Conservation (phyloP, 2,888 invertebrate species). For the Brachyptera risi region DNA sequence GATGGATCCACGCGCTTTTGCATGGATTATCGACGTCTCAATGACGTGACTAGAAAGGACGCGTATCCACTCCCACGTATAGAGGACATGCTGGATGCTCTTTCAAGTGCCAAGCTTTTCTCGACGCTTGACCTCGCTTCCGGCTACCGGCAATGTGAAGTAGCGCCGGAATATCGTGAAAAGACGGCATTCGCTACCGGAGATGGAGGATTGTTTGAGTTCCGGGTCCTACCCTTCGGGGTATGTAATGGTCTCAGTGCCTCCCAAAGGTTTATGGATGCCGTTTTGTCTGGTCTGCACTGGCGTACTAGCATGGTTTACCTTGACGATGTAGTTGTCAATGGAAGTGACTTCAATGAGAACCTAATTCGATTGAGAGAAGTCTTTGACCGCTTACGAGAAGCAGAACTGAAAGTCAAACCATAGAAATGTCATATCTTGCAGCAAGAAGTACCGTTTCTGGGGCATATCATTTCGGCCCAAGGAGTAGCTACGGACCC, state of each 20-base stretch:
- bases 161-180: too few relatives aligned
- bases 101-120: constrained; percentile 38
- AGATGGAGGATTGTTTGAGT: constrained; percentile 37
- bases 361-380: constrained; percentile 19
- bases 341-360: constrained; percentile 21
- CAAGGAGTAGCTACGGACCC: too few relatives aligned
- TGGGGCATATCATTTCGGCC: too few relatives aligned
- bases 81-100: too few relatives aligned
- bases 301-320: too few relatives aligned
- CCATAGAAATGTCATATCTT: too few relatives aligned
- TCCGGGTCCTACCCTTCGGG: constrained; percentile 49
- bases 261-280: constrained; percentile 35
- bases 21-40: constrained; percentile 39
- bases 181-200: constrained; percentile 39
- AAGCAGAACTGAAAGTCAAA: too few relatives aligned
- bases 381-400: constrained; percentile 21
- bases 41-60: constrained; percentile 37
- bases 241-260: constrained; percentile 33
- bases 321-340: too few relatives aligned
- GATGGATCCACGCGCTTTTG: constrained; percentile 37
- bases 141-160: too few relatives aligned
- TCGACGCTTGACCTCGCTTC: constrained; percentile 37
- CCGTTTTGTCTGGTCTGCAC: too few relatives aligned
- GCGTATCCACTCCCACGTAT: constrained; percentile 39
- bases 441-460: too few relatives aligned